Percentiles rank a stretch among this genome's conserved stretches.
These are phyloP conservation scores for Epinephelus awoara DNA, from an alignment of 2,797 vertebrate species.

Conservation along the genomic window DNA sequence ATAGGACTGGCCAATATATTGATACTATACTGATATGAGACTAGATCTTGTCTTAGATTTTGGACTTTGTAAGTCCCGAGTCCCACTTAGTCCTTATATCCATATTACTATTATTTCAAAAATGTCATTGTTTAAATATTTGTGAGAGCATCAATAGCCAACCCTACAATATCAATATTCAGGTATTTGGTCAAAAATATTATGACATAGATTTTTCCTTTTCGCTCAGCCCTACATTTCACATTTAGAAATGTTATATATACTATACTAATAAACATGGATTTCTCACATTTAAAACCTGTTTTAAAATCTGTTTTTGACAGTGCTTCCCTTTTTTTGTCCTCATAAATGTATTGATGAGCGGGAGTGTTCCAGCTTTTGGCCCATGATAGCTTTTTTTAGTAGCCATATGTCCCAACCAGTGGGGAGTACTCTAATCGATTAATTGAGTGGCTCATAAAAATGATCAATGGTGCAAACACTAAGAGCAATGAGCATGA, in stretches of 20 bases:
- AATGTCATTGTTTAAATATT: no score
- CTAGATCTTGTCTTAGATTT: no score
- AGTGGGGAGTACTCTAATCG: slow-evolving; percentile 92
- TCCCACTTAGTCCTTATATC: no score
- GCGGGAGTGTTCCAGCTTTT: slow-evolving; percentile 81
- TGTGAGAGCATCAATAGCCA: no score
- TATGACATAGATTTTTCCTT: no score
- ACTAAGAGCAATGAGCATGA: slow-evolving; percentile 85
- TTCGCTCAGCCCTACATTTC: slow-evolving; percentile 4
- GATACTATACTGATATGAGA: no score
- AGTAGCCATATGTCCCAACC: slow-evolving; percentile 89
- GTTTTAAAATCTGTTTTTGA: slow-evolving; percentile 5
- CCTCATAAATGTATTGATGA: slow-evolving; percentile 80
- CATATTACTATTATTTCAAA: no score
- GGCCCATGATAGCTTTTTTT: slow-evolving; percentile 91
- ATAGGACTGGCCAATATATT: no score
- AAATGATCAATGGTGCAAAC: slow-evolving; percentile 90
- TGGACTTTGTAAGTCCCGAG: no score
- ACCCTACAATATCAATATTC: no score
- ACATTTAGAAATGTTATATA: slow-evolving; percentile 15
- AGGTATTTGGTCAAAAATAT: no score
- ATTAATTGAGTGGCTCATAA: slow-evolving; percentile 93
- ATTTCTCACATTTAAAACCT: background rate
- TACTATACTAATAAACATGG: slow-evolving; percentile 5
- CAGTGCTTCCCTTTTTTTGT: slow-evolving; percentile 25